These are phyloP conservation scores for Microplitis manilae DNA, from an alignment of 2,888 invertebrate species.

Conservation along the genomic window DNA sequence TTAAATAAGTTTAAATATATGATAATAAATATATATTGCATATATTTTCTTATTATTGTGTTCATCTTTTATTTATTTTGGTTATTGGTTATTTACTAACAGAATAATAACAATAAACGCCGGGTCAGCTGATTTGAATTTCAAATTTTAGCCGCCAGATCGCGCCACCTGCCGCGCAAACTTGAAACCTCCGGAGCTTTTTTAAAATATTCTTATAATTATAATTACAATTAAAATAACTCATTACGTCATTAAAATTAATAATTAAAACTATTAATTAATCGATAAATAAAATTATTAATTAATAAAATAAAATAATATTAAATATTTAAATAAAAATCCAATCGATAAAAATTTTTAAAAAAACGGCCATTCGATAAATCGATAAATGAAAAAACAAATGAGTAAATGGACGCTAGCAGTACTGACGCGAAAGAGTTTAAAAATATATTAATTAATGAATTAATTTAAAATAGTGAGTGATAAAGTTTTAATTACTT, in stretches of 20 bases:
- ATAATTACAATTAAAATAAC: too few relatives aligned
- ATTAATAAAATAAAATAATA: too few relatives aligned
- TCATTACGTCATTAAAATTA: too few relatives aligned
- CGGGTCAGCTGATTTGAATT: constrained; percentile 11
- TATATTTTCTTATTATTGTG: background rate
- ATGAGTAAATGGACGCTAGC: too few relatives aligned
- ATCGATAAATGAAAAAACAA: too few relatives aligned
- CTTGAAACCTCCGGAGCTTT: background rate
- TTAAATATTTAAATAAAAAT: too few relatives aligned
- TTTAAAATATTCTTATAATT: too few relatives aligned
- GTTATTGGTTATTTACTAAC: background rate
- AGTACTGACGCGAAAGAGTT: too few relatives aligned
- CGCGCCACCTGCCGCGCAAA: constrained; percentile 11
- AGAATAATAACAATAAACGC: background rate
- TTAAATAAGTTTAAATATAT: background rate
- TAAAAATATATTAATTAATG: background rate
- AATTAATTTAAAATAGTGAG: background rate
- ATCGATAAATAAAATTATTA: too few relatives aligned
- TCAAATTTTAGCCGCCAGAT: constrained; percentile 19
- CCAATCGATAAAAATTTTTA: too few relatives aligned
- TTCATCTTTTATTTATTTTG: background rate
- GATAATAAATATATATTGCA: background rate
- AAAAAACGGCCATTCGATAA: too few relatives aligned
- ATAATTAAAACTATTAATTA: too few relatives aligned
- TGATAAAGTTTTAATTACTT: background rate